Percentiles rank a stretch among this genome's conserved stretches.
phyloP scores from a whole-genome alignment of 2,797 vertebrate species.

The Smutsia temminckii region DNA sequence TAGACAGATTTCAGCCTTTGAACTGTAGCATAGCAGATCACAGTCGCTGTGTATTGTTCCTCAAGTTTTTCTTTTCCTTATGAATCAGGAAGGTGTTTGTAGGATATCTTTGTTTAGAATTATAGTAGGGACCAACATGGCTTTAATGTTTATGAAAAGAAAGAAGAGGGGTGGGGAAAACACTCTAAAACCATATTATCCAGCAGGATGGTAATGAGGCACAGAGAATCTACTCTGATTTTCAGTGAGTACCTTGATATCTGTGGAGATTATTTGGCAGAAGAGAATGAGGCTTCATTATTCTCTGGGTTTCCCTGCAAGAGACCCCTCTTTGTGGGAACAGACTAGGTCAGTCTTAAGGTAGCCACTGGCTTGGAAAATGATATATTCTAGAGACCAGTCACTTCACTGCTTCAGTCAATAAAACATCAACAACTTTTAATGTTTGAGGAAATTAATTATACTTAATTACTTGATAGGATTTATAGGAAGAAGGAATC shows the following conservation, averaged over 20 bases:
- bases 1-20: neutral
- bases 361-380: slow-evolving; percentile 22
- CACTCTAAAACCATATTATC: neutral
- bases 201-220: neutral
- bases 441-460: neutral
- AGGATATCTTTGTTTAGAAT: slow-evolving; percentile 1
- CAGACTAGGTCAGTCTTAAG: neutral
- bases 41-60: neutral
- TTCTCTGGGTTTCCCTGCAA: neutral
- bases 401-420: neutral
- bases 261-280: neutral
- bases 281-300: neutral
- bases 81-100: neutral
- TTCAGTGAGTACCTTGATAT: neutral
- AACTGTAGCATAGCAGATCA: neutral
- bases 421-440: neutral
- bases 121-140: neutral
- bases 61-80: neutral
- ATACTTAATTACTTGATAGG: slow-evolving; percentile 7
- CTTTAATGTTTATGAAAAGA: slow-evolving; percentile 51
- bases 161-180: neutral
- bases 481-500: slow-evolving; percentile 12
- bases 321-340: neutral
- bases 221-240: neutral
- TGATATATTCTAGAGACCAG: neutral